Evolutionary conservation across 2,888 invertebrate genomes (phyloP), one percentile per base, ranked within the genome.

Genomic region (Aspidiotus destructor): DNA sequence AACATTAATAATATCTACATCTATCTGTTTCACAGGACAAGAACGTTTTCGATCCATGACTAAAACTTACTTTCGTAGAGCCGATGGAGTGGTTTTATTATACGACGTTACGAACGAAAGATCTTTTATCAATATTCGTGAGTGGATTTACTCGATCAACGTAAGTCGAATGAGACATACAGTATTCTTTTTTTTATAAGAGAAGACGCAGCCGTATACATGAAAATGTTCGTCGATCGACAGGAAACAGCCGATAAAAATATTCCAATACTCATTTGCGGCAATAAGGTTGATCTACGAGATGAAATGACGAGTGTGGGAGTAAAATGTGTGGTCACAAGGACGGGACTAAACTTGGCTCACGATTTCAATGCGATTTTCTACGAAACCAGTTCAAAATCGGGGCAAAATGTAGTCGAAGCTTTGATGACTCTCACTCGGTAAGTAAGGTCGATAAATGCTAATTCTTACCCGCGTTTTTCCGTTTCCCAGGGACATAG

Each of bases 41-140:
- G 78, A 78, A 71, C 77, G 82, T 71, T 84, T 84, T 75, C 79
- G 83, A 15, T 81, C 82, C 71, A 79, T 84, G 63, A 83, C 83
- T 44, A 82, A 82, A 73, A 82, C 83, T 0, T 84, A 84, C 75
- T 84, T 84, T 75, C 78, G 84, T 5, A 77, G 83, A 65, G 83
- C 83, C 3, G 84, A 84, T 74, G 84, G 84, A 6, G 83, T 84
- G 5, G 76, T 84, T 71, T 75, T 84, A 48, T 75, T 84, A 68
- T 84, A 83, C 73, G 84, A 84, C 74, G 80, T 82, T 70, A 81
- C 82, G 15, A 81, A 80, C 72, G 84, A 84, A 73, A 75, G 80
- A 58, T 81, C 83, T 2, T 84, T 83, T 75, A 73, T 83, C 41
- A 82, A 80, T 72, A 80, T 84, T 41, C 76, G 84, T 13, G 80